Evolutionary conservation across 2,113 vertebrate species (phyloP).

Genomic region (Calypte anna): DNA sequence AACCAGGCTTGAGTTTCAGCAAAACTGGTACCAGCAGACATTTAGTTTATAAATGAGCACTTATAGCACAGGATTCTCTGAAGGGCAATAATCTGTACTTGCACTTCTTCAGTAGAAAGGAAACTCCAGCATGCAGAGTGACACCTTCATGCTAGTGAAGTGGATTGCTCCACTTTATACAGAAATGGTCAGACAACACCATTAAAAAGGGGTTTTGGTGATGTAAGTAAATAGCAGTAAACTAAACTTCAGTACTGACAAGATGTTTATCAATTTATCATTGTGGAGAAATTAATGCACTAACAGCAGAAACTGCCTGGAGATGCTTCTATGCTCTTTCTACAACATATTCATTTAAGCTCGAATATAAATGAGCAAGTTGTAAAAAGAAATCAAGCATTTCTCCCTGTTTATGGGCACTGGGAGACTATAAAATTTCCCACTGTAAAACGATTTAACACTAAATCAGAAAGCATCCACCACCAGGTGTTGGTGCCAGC

Average conservation of each 20-base stretch:
- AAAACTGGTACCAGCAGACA: not conserved
- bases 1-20: fast-evolving
- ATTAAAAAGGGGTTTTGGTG: not conserved
- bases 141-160: not conserved
- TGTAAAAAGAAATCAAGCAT: not conserved
- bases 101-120: not conserved
- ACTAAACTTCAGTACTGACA: not conserved
- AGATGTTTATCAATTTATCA: not conserved
- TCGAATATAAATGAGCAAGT: not conserved
- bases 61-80: not conserved
- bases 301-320: not conserved
- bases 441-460: not conserved
- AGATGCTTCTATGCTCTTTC: not conserved
- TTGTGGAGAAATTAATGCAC: not conserved
- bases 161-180: not conserved
- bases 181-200: not conserved
- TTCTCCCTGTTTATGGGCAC: not conserved
- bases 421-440: not conserved
- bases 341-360: not conserved
- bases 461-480: not conserved
- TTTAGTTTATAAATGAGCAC: not conserved
- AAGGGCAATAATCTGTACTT: not conserved
- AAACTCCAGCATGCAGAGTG: not conserved
- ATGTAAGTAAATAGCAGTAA: not conserved
- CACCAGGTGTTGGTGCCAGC: not conserved